A percentile compares a stretch with the other conserved stretches of the same genome.
Evolutionary conservation across 2,888 invertebrate genomes (phyloP).

Genomic region (Sialis fuliginosa): DNA sequence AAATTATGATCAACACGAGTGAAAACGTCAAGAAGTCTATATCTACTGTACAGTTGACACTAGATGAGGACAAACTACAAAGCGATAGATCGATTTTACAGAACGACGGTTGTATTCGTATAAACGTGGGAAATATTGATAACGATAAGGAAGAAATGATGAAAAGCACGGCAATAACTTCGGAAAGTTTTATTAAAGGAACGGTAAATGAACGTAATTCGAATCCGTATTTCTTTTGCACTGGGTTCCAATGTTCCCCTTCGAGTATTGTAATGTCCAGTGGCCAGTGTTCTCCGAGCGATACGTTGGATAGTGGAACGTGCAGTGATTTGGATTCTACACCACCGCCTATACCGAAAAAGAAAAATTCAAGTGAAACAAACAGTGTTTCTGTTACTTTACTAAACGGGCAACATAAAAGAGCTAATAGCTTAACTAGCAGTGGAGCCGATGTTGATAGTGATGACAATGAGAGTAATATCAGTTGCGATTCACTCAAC

Average conservation of each 20-base stretch:
- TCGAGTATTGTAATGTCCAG: slow-evolving; percentile 48
- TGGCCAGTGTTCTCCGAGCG: slow-evolving; percentile 68
- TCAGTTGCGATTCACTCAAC: slow-evolving; percentile 70
- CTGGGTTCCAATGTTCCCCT: slow-evolving; percentile 34
- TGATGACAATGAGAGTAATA: slow-evolving; percentile 44
- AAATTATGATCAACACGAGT: slow-evolving; percentile 47
- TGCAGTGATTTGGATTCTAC: slow-evolving; percentile 69
- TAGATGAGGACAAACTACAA: slow-evolving; percentile 5
- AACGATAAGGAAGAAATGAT: slow-evolving; percentile 30
- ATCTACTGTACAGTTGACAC: slow-evolving; percentile 3
- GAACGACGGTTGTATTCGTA: slow-evolving; percentile 35
- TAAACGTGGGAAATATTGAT: slow-evolving; percentile 32
- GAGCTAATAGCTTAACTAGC: slow-evolving; percentile 37
- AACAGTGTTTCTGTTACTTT: slow-evolving; percentile 32
- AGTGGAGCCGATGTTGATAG: slow-evolving; percentile 49
- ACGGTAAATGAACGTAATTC: slow-evolving; percentile 12
- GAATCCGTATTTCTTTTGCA: slow-evolving; percentile 36
- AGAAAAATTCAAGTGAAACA: slow-evolving; percentile 34
- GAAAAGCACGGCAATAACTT: slow-evolving; percentile 28
- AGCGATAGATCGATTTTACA: slow-evolving; percentile 5
- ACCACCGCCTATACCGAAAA: slow-evolving; percentile 47
- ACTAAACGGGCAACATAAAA: slow-evolving; percentile 32
- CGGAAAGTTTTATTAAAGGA: slow-evolving; percentile 16
- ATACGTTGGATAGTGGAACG: slow-evolving; percentile 69
- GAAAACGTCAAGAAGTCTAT: slow-evolving; percentile 10